Percentiles rank a stretch among this genome's conserved stretches.
Evolutionary conservation across 2,113 vertebrate species (phyloP).

Genomic region (Carollia perspicillata): DNA sequence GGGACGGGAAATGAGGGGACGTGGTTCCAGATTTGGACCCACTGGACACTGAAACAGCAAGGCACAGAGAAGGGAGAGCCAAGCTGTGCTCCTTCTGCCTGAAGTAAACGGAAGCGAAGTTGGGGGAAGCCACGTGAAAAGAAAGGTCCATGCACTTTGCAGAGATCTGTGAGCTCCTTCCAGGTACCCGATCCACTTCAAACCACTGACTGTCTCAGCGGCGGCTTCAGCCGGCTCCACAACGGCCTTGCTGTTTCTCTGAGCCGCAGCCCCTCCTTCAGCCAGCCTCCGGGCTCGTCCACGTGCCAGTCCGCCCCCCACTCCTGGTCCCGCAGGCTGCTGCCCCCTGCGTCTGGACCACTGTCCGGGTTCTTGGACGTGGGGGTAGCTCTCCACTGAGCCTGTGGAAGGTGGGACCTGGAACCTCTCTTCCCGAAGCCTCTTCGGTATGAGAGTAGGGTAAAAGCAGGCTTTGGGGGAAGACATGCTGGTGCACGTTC

Average conservation of each 20-base stretch:
- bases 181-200: background rate
- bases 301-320: rapidly evolving
- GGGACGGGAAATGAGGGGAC: slow-evolving; percentile 21
- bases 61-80: background rate
- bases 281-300: background rate
- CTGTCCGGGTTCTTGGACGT: rapidly evolving
- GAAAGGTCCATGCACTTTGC: background rate
- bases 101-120: background rate
- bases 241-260: no score
- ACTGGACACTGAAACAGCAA: background rate
- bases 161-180: background rate
- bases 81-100: background rate
- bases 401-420: no score
- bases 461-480: background rate
- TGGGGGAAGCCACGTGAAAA: rapidly evolving
- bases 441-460: background rate
- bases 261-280: background rate
- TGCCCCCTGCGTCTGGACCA: no score
- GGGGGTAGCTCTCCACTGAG: background rate
- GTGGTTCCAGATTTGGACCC: background rate
- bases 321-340: background rate
- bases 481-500: background rate
- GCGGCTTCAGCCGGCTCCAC: background rate
- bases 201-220: background rate
- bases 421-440: background rate